Percentiles rank a stretch among this genome's conserved stretches.
Evolutionary conservation across 1,140 invertebrate genomes (phyloP).

Genomic region (Hypothenemus hampei): DNA sequence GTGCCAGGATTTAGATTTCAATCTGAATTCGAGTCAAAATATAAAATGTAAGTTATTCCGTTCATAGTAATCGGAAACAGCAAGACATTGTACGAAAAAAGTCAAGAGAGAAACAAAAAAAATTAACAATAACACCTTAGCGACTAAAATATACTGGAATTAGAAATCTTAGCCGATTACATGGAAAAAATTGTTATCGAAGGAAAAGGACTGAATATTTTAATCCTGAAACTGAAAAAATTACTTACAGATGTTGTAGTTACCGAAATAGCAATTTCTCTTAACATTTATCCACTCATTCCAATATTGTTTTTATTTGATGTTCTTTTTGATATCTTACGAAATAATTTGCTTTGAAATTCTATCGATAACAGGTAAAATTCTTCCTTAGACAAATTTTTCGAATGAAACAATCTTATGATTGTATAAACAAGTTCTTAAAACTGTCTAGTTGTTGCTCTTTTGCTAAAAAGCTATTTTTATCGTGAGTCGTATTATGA

Average conservation of each 20-base stretch:
- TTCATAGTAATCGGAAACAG: slow-evolving; percentile 85
- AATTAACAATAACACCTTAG: slow-evolving; percentile 90
- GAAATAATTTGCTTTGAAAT: too few relatives aligned
- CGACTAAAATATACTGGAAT: slow-evolving; percentile 61
- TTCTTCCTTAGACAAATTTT: too few relatives aligned
- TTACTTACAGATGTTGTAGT: slow-evolving; percentile 98
- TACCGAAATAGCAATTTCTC: slow-evolving; percentile 94
- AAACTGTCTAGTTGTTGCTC: too few relatives aligned
- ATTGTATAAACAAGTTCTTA: too few relatives aligned
- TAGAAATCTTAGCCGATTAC: slow-evolving; percentile 69
- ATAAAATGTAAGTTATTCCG: slow-evolving; percentile 79
- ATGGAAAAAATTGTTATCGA: slow-evolving; percentile 95
- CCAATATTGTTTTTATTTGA: slow-evolving; percentile 73
- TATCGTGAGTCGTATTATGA: too few relatives aligned
- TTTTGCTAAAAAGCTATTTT: too few relatives aligned
- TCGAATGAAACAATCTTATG: too few relatives aligned
- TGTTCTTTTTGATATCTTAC: too few relatives aligned
- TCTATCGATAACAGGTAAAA: too few relatives aligned
- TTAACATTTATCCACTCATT: slow-evolving; percentile 83
- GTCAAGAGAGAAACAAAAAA: slow-evolving; percentile 93
- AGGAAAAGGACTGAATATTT: slow-evolving; percentile 90
- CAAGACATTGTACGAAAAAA: slow-evolving; percentile 89
- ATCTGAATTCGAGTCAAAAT: slow-evolving; percentile 68
- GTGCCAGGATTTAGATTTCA: slow-evolving; percentile 67
- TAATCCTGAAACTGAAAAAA: slow-evolving; percentile 93